These are phyloP conservation scores for Drosophila takahashii DNA, from an alignment of 1,140 invertebrate species.

Conservation along the genomic window DNA sequence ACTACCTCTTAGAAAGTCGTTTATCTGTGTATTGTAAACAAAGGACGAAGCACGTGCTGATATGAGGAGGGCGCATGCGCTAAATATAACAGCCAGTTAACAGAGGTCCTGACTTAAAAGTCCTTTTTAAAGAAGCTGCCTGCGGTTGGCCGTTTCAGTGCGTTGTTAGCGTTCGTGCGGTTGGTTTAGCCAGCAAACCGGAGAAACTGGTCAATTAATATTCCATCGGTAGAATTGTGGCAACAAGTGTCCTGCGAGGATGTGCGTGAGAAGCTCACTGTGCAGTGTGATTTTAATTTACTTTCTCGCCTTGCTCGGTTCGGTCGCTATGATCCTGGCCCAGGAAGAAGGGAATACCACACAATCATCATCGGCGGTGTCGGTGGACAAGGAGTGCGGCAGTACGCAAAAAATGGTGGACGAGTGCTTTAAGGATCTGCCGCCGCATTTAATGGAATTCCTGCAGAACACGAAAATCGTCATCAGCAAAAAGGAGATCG, in stretches of 20 bases:
- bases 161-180: conserved; percentile 27
- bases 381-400: conserved; percentile 56
- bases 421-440: conserved; percentile 81
- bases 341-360: conserved; percentile 31
- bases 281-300: conserved; percentile 25
- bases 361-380: conserved; percentile 11
- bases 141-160: conserved; percentile 36
- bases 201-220: background rate
- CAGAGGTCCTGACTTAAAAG: conserved; percentile 22
- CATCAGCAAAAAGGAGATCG: conserved; percentile 74
- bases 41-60: conserved; percentile 55
- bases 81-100: conserved; percentile 41
- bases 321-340: conserved; percentile 4
- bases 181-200: conserved; percentile 2
- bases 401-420: conserved; percentile 77
- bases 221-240: conserved; percentile 18
- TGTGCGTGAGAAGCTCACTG: conserved; percentile 30
- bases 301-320: conserved; percentile 18
- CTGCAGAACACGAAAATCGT: conserved; percentile 74
- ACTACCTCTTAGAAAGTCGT: background rate
- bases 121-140: conserved; percentile 36
- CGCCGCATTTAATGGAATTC: conserved; percentile 79
- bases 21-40: conserved; percentile 51
- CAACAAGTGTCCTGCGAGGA: conserved; percentile 61
- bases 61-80: conserved; percentile 42